A percentile compares a stretch with the other conserved stretches of the same genome.
phyloP scores from a whole-genome alignment of 2,113 vertebrate genomes.

The Egretta garzetta region DNA sequence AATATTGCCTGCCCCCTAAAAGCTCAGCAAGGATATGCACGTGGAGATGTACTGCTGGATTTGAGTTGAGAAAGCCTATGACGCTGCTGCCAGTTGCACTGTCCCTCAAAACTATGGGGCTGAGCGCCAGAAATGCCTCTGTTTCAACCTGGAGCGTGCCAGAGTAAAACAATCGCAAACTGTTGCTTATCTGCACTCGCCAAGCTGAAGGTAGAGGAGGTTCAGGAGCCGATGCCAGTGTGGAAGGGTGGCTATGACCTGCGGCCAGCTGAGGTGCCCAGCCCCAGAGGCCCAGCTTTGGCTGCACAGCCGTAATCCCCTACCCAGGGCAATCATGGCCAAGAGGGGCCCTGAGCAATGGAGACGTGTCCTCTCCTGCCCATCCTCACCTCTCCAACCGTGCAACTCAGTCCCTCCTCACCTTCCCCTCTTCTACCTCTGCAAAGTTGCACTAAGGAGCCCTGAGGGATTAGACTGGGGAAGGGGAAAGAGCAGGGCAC shows the following conservation, averaged over 20 bases:
- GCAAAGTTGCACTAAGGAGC: background rate
- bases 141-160: background rate
- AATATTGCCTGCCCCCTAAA: background rate
- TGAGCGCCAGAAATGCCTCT: background rate
- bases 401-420: too few species aligned
- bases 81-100: background rate
- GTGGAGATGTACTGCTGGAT: background rate
- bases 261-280: background rate
- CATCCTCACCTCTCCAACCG: background rate
- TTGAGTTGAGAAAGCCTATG: background rate
- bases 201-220: background rate
- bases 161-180: background rate
- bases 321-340: rapidly evolving
- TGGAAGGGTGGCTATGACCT: rapidly evolving
- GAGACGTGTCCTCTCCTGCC: background rate
- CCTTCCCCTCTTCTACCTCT: background rate
- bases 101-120: background rate
- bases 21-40: background rate
- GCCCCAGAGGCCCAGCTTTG: background rate
- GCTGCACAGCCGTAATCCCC: background rate
- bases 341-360: background rate
- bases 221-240: rapidly evolving
- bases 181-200: background rate
- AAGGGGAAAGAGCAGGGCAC: background rate
- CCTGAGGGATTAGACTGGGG: background rate